These are phyloP conservation scores for Chironomus striatipennis DNA, from an alignment of 1,140 invertebrate genomes.

Conservation along the genomic window DNA sequence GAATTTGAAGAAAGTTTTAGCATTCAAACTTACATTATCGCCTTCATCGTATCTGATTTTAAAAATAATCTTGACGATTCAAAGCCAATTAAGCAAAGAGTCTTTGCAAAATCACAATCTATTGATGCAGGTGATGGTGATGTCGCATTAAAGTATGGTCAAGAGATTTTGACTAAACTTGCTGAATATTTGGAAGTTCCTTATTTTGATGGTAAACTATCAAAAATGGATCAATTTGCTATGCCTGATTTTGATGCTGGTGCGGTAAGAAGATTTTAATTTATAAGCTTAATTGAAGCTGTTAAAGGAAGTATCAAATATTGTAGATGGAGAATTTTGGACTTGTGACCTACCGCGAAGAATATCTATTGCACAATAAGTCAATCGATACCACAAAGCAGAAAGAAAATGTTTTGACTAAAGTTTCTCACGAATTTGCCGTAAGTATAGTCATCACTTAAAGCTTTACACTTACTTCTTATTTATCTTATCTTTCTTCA, in stretches of 20 bases:
- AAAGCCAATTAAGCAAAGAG: neutral
- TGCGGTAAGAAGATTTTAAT: slow-evolving; percentile 48
- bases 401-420: slow-evolving; percentile 40
- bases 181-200: slow-evolving; percentile 33
- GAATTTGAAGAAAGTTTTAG: slow-evolving; percentile 29
- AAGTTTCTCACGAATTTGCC: slow-evolving; percentile 52
- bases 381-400: slow-evolving; percentile 40
- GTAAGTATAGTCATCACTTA: neutral
- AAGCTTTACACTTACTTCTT: neutral
- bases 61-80: slow-evolving; percentile 25
- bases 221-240: slow-evolving; percentile 76
- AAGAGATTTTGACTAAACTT: neutral
- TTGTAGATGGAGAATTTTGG: slow-evolving; percentile 66
- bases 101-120: slow-evolving; percentile 10
- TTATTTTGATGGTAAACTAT: slow-evolving; percentile 30
- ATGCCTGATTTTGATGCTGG: slow-evolving; percentile 74
- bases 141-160: slow-evolving; percentile 34
- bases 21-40: slow-evolving; percentile 72
- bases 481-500: neutral
- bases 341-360: slow-evolving; percentile 65
- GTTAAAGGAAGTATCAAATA: slow-evolving; percentile 68
- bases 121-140: slow-evolving; percentile 26
- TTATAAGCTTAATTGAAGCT: slow-evolving; percentile 35
- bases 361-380: slow-evolving; percentile 38
- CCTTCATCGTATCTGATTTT: slow-evolving; percentile 64